Base-by-base conservation (phyloP, 2,113 vertebrate genomes). In the Hypanus sabinus region DNA sequence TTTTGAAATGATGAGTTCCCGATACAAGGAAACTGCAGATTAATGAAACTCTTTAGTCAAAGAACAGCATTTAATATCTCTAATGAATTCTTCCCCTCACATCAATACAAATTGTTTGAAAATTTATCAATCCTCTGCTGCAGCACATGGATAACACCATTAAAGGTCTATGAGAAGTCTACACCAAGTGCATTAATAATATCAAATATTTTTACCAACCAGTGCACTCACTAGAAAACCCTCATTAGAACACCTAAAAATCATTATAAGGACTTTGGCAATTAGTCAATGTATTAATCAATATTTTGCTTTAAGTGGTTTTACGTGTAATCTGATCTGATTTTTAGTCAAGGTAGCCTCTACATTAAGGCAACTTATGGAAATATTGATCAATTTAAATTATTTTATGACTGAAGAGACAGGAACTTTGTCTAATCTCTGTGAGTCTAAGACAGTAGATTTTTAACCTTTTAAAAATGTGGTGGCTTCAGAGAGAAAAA, bases 281-380 rank as follows among this genome's bases (percentile, higher is more conserved):
- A 90, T 65, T 90, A 33, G 60, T 90, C 10, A 88, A 88, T 18
- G 62, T 88, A 88, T 88, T 85, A 88, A 88, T 88, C 30, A 65
- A n/a, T 88, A 88, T n/a, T 88, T 90, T 36, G 33, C 33, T 79
- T 79, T 68, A 68, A 65, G 85, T 62, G n/a, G 62, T 90, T 90
- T 90, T 30, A 68, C 65, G 30, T 68, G n/a, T 65, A 65, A 90
- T 16, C 60, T 33, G 30, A 33, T 65, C 85, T 9, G 85, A 62
- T 65, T 65, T 88, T 62, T 88, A 57, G 30, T 62, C 83, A 88
- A 62, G 12, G 30, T 62, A 62, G 57, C 27, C 60, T 88, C 11
- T 57, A 57, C 27, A 88, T 62, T 65, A 33, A 62, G 30, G 30
- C 30, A 65, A 33, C 57, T 88, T 88, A n/a, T 90, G 57, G 30